Percentiles rank a stretch among this genome's conserved stretches.
phyloP scores from a whole-genome alignment of 2,113 vertebrate species.

The Melanocharis versteri region DNA sequence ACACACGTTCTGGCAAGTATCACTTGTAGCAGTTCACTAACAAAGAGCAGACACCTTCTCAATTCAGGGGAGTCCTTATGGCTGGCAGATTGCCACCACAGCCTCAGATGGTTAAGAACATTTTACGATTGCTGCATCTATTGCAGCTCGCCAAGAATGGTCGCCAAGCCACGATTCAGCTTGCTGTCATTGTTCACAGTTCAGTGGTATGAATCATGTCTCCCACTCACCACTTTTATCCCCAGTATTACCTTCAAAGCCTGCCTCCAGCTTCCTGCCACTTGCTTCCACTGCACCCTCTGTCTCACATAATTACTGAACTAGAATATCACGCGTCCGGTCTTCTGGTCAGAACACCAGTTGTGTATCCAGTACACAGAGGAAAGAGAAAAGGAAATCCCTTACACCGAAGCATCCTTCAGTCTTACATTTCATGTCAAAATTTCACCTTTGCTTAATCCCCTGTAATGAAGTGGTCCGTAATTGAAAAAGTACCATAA shows the following conservation, averaged over 20 bases:
- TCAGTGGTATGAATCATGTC: constrained; percentile 5
- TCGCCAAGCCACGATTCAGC: not conserved
- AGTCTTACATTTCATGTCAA: not conserved
- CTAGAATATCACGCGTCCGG: not conserved
- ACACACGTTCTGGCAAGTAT: not conserved
- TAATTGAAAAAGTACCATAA: not conserved
- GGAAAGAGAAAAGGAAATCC: not conserved
- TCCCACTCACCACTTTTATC: constrained; percentile 32
- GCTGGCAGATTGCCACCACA: not conserved
- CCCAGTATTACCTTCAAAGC: constrained; percentile 36
- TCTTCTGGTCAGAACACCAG: not conserved
- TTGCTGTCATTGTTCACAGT: not conserved
- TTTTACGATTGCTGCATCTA: not conserved
- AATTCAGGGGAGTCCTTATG: not conserved
- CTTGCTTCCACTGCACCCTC: not conserved
- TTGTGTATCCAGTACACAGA: not conserved
- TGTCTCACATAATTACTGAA: not conserved
- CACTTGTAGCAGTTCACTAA: not conserved
- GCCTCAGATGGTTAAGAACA: not conserved
- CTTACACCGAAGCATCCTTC: not conserved
- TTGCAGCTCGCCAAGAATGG: not conserved
- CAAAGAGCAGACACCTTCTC: not conserved
- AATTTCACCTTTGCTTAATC: not conserved
- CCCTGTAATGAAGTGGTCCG: not conserved
- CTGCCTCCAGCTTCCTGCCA: constrained; percentile 39